Evolutionary conservation across 2,113 vertebrate genomes (phyloP), one percentile per base, ranked within the genome.

Genomic region (Recurvirostra avosetta): DNA sequence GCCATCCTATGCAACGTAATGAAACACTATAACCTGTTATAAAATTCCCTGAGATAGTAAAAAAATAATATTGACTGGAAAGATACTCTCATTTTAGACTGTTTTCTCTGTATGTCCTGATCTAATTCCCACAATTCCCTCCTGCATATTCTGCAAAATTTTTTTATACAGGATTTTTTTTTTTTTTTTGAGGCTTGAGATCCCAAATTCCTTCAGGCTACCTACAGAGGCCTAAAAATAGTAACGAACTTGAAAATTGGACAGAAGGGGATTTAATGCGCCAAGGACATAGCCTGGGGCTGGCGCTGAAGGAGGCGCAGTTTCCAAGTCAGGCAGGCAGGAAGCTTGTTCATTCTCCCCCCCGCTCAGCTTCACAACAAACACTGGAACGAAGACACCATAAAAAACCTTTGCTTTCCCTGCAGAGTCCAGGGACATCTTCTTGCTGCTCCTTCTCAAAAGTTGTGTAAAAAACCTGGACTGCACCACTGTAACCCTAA

Each of bases 171-270:
- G 32, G 8, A 5, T 40, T 40, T 53, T 62, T 59, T 58, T n/a
- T 40, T 61, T 84, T 78, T 72, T 87, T 80, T 80, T 15, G 88
- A 72, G 40, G 38, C 66, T 83, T 83, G 41, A 82, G 71, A 86
- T 90, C 83, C 84, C 41, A 77, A 41, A 84, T 91, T 92, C 80
- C 90, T 95, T 67, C 70, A 85, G 83, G 89, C 65, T 88, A 85
- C 77, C 93, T 93, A 91, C 29, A 84, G 43, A 94, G 36, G 36
- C 55, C 87, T 96, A 88, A 92, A 95, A 95, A 93, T 88, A 96
- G 77, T 9, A 79, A 59, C 17, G 71, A 90, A 88, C 26, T 43
- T 63, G 53, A 90, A 79, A 96, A 86, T n/a, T 9, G 8, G 78
- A 82, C 86, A 89, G 82, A 87, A 76, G 62, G 73, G 89, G 91